Conservation (phyloP, 2,113 vertebrate genomes). For the Atherinomorus stipes region DNA sequence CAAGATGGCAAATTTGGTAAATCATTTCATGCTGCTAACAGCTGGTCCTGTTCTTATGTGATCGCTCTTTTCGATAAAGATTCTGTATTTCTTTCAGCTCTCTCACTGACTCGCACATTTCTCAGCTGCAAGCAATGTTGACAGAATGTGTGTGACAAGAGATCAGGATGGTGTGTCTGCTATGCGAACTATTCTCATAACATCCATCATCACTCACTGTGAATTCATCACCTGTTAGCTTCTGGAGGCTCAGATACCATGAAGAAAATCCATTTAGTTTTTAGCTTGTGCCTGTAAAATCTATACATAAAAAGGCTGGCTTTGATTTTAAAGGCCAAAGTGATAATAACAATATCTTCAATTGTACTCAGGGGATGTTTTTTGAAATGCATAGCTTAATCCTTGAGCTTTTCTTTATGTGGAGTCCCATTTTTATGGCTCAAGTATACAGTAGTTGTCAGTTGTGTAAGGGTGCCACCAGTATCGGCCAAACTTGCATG, state of each 20-base stretch:
- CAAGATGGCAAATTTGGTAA: slow-evolving; percentile 24
- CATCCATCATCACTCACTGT: slow-evolving; percentile 64
- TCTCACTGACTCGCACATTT: slow-evolving; percentile 20
- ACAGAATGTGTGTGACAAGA: slow-evolving; percentile 67
- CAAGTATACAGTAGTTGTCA: not conserved
- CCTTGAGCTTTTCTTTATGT: not conserved
- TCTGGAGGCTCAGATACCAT: slow-evolving; percentile 47
- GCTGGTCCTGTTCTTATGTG: slow-evolving; percentile 59
- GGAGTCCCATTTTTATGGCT: not conserved
- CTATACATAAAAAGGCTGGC: slow-evolving; percentile 14
- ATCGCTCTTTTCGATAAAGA: slow-evolving; percentile 30
- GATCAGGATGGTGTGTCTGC: slow-evolving; percentile 66
- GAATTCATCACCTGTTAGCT: slow-evolving; percentile 72
- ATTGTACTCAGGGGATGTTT: not conserved
- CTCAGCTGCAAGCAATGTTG: slow-evolving; percentile 64
- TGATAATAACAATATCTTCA: not conserved
- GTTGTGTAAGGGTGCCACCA: not conserved
- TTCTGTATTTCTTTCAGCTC: slow-evolving; percentile 14
- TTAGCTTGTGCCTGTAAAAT: slow-evolving; percentile 13
- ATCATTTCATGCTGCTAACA: slow-evolving; percentile 59
- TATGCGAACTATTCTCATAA: slow-evolving; percentile 66
- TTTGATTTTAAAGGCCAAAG: slow-evolving; percentile 14
- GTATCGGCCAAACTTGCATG: not conserved
- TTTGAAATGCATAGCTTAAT: not conserved
- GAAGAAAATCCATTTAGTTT: slow-evolving; percentile 24